Percentiles rank a stretch among this genome's conserved stretches.
These are phyloP conservation scores for Wasmannia auropunctata DNA, from an alignment of 1,140 invertebrate species.

Conservation along the genomic window DNA sequence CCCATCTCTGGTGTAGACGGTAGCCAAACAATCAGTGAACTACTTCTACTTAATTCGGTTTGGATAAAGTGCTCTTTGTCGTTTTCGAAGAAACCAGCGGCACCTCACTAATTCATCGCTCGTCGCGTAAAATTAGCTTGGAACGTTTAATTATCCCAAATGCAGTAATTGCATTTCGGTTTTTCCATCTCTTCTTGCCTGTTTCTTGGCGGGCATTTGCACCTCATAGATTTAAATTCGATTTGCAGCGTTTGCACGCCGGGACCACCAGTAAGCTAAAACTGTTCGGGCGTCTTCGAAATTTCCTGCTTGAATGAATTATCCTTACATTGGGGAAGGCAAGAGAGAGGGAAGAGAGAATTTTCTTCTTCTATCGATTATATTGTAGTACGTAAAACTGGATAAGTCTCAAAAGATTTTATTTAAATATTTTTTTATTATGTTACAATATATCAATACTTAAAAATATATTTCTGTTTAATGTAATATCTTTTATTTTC, in stretches of 20 bases:
- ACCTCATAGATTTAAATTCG: conserved; percentile 56
- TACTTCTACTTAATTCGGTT: conserved; percentile 62
- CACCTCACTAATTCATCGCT: conserved; percentile 51
- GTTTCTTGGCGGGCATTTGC: neutral
- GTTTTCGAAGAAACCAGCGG: neutral
- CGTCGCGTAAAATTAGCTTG: conserved; percentile 27
- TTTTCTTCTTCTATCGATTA: neutral
- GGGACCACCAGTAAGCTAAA: conserved; percentile 12
- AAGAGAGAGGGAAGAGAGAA: neutral
- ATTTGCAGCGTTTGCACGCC: conserved; percentile 38
- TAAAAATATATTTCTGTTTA: neutral
- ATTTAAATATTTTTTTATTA: neutral
- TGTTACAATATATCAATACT: neutral
- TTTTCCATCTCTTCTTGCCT: neutral
- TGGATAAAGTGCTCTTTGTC: conserved; percentile 39
- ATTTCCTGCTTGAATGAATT: neutral
- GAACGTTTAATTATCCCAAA: conserved; percentile 61
- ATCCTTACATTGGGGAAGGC: neutral
- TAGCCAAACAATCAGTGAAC: conserved; percentile 65
- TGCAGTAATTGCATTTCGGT: conserved; percentile 28
- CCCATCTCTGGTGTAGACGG: neutral
- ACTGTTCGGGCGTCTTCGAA: conserved; percentile 37
- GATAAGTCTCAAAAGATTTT: neutral
- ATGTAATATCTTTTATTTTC: neutral
- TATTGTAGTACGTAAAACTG: neutral